Conservation (phyloP, 2,113 vertebrate species). For the Trichechus manatus region DNA sequence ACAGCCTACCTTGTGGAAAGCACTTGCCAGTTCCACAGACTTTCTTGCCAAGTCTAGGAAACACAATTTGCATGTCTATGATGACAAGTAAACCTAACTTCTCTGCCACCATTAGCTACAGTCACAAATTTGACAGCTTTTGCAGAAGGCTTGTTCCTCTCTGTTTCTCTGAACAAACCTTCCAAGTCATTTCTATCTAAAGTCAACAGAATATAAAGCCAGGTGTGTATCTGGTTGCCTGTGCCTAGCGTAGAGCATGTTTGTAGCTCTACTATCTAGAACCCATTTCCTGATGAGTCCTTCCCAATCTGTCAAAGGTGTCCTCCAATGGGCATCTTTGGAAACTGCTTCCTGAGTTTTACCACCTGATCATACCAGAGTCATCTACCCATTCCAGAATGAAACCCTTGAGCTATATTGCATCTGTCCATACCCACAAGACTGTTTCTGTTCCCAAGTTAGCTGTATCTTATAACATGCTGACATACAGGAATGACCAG, state of each 20-base stretch:
- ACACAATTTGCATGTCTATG: conserved; percentile 4
- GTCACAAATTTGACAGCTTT: conserved; percentile 29
- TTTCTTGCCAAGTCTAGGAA: conserved; percentile 33
- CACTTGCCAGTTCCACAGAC: background rate
- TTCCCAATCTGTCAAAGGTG: conserved; percentile 11
- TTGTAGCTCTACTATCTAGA: background rate
- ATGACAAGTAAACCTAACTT: background rate
- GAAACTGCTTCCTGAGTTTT: conserved; percentile 3
- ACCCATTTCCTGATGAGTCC: background rate
- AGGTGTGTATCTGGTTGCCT: background rate
- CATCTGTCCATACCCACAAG: background rate
- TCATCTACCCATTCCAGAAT: background rate
- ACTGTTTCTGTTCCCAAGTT: conserved; percentile 1
- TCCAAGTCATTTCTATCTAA: conserved; percentile 9
- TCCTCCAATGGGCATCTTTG: background rate
- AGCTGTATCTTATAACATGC: background rate
- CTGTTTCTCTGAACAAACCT: background rate
- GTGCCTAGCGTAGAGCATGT: background rate
- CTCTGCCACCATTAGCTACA: conserved; percentile 43
- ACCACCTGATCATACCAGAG: background rate
- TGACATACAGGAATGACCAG: background rate
- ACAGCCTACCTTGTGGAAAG: background rate
- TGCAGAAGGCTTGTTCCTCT: background rate
- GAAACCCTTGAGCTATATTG: background rate
- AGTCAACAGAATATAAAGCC: background rate